Conservation (phyloP, 2,888 invertebrate genomes). For the Perizoma affinitatum region DNA sequence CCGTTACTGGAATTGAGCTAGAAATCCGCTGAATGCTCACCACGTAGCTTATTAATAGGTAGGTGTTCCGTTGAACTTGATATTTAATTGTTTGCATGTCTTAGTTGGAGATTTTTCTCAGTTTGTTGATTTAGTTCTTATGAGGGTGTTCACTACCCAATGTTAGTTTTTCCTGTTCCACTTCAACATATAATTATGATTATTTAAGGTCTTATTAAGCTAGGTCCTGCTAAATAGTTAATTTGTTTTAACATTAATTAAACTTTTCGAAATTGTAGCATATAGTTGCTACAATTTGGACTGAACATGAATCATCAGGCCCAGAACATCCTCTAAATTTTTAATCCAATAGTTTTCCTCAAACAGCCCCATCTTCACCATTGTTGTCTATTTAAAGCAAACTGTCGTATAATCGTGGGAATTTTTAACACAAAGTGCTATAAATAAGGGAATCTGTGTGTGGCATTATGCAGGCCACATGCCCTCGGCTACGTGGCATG, state of each 20-base stretch:
- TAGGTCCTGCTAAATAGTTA: too few relatives aligned
- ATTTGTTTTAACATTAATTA: too few relatives aligned
- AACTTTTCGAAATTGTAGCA: too few relatives aligned
- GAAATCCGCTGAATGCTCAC: slow-evolving; percentile 57
- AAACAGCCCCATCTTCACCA: slow-evolving; percentile 1
- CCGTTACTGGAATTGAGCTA: slow-evolving; percentile 67
- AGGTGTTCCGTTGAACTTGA: slow-evolving; percentile 58
- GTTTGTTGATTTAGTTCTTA: too few relatives aligned
- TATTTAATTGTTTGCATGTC: slow-evolving; percentile 44
- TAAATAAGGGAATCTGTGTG: slow-evolving; percentile 53
- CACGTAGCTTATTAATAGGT: slow-evolving; percentile 58
- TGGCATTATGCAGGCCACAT: slow-evolving; percentile 48
- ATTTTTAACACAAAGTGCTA: slow-evolving; percentile 49
- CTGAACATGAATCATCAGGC: too few relatives aligned
- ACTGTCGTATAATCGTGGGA: slow-evolving; percentile 46
- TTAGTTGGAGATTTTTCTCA: slow-evolving; percentile 28
- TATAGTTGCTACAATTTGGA: too few relatives aligned
- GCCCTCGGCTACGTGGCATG: slow-evolving; percentile 57
- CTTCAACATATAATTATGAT: too few relatives aligned
- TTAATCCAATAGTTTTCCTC: slow-evolving; percentile 14
- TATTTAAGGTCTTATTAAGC: too few relatives aligned
- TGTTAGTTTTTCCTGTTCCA: too few relatives aligned
- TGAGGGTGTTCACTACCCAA: too few relatives aligned
- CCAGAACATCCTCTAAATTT: not conserved
- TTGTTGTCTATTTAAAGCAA: slow-evolving; percentile 21